Conservation (phyloP, 2,888 invertebrate species). For the Macrophya alboannulata region DNA sequence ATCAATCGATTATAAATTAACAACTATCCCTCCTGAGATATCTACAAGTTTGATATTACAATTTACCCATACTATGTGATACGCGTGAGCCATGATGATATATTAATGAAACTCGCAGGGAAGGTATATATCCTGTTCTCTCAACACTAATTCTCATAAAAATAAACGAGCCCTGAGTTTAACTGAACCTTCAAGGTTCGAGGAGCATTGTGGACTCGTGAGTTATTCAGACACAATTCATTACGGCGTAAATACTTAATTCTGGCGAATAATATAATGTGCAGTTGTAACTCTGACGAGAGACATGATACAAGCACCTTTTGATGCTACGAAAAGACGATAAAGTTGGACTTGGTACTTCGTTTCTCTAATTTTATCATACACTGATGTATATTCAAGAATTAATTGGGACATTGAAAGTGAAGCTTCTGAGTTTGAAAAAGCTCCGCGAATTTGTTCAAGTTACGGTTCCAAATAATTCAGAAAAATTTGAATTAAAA, state of each 20-base stretch:
- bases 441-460: too few species aligned
- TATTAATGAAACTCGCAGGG: conserved; percentile 12
- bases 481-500: too few species aligned
- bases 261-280: not conserved
- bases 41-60: not conserved
- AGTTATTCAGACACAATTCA: conserved; percentile 4
- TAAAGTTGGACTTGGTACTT: not conserved
- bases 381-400: not conserved
- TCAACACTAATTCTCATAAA: conserved; percentile 1
- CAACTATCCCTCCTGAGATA: not conserved
- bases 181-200: not conserved
- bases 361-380: not conserved
- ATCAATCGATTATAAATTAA: conserved; percentile 27
- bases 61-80: too few species aligned
- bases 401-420: not conserved
- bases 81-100: not conserved
- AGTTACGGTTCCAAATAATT: too few species aligned
- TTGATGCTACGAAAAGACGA: not conserved
- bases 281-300: not conserved
- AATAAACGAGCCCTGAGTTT: conserved; percentile 11
- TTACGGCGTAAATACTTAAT: conserved; percentile 8
- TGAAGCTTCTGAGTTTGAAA: not conserved
- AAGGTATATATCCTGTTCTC: not conserved
- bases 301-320: not conserved
- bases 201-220: conserved; percentile 9